Evolutionary conservation across 2,888 invertebrate genomes (phyloP).

Genomic region (Empis livida): DNA sequence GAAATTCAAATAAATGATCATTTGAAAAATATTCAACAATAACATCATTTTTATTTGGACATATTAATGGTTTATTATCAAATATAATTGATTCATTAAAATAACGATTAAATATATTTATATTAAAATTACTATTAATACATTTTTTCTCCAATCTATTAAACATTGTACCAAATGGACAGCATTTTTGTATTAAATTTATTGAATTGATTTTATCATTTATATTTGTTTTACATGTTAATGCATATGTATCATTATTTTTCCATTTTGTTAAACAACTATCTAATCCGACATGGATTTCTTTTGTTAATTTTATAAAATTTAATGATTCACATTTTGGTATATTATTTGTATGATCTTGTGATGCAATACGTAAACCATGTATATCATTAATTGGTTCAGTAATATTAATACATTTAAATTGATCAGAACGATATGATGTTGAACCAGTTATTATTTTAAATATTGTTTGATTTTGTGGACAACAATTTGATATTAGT

Average conservation of each 20-base stretch:
- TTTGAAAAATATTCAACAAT: slow-evolving; percentile 26
- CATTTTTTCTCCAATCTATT: slow-evolving; percentile 19
- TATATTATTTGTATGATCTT: background rate
- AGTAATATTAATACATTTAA: background rate
- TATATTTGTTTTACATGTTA: background rate
- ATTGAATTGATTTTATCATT: slow-evolving; percentile 14
- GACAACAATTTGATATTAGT: background rate
- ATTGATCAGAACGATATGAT: background rate
- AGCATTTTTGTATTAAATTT: slow-evolving; percentile 27
- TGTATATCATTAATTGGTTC: background rate
- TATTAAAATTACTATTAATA: slow-evolving; percentile 13
- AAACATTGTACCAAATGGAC: slow-evolving; percentile 24
- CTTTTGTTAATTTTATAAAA: background rate
- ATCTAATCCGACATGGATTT: background rate
- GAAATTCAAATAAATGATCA: slow-evolving; percentile 17
- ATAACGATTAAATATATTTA: slow-evolving; percentile 19
- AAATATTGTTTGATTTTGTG: background rate
- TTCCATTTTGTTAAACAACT: background rate
- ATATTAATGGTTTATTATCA: slow-evolving; percentile 20
- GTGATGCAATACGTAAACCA: background rate
- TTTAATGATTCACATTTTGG: background rate
- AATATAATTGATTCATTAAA: slow-evolving; percentile 21
- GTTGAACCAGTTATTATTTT: background rate
- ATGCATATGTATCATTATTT: background rate
- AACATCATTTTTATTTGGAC: slow-evolving; percentile 19